These are phyloP conservation scores for Pempheris klunzingeri DNA, from an alignment of 2,797 vertebrate genomes.

Conservation along the genomic window DNA sequence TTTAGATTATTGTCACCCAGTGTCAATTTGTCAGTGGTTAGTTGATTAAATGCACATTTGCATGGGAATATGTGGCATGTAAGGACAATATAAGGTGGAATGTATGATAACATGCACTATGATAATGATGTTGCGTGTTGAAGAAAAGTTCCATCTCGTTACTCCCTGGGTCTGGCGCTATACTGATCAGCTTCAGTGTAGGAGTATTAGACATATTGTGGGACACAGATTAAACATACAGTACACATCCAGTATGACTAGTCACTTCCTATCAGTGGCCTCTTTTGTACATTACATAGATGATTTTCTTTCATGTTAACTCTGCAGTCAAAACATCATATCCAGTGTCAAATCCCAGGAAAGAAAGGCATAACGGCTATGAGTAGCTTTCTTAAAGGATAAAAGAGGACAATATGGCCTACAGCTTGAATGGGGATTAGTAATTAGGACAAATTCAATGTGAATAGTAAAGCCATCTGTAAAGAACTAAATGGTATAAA, in stretches of 20 bases:
- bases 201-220: neutral
- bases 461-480: conserved; percentile 1
- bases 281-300: too few species aligned
- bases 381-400: conserved; percentile 4
- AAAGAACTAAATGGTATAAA: conserved; percentile 10
- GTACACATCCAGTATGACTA: neutral
- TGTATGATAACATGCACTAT: conserved; percentile 11
- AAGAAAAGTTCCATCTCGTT: neutral
- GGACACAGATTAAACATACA: neutral
- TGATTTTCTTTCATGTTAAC: neutral
- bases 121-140: neutral
- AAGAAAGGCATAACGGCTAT: neutral
- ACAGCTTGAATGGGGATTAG: conserved; percentile 11
- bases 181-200: neutral
- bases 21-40: conserved; percentile 22
- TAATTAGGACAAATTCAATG: conserved; percentile 2
- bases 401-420: conserved; percentile 9
- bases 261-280: neutral
- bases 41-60: conserved; percentile 37
- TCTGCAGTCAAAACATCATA: neutral
- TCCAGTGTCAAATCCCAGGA: neutral
- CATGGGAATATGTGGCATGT: conserved; percentile 13
- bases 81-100: conserved; percentile 3
- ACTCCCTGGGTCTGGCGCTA: neutral
- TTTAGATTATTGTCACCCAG: conserved; percentile 6